Evolutionary conservation across 2,113 vertebrate species (phyloP), one percentile per base, ranked within the genome.

Genomic region (Nothocercus nigrocapillus): DNA sequence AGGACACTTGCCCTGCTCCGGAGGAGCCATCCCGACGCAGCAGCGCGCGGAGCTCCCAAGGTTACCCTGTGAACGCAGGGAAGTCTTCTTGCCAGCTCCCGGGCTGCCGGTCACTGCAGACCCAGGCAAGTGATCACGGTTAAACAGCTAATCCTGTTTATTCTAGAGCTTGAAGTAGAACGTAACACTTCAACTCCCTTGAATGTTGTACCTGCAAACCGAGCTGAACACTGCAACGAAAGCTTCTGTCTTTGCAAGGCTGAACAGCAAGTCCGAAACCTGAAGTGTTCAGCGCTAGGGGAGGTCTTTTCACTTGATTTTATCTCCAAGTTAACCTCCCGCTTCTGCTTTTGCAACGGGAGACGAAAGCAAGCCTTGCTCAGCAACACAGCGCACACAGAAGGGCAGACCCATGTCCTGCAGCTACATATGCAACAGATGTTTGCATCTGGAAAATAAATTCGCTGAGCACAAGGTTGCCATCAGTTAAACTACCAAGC

Each of bases 401-500:
- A 73, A 82, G 79, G 84, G 73, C 93, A 80, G 77, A 69, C 73
- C 22, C 20, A 21, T 79, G 59, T 90, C 80, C 64, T 95, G 73
- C 38, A 79, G 85, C 77, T 27, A 24, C 53, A n/a, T 53, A 69
- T 78, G 78, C 77, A 75, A 53, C 62, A 79, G 85, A 73, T 87
- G 54, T 87, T 90, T 87, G 62, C 68, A 68, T 51, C 79, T 93
- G 88, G 96, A 87, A 85, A 89, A 92, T 89, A 82, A 95, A 47
- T 40, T 82, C 83, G 34, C 49, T 51, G 53, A 69, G 66, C 66
- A 49, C 72, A 82, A 32, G 0, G 0, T 5, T 95, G 74, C 59
- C 66, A 76, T 59, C 92, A 89, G 62, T 88, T 94, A 64, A 81
- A 89, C 74, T 64, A 81, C 64, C 62, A 66, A 24, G n/a, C 62